Base-by-base conservation (phyloP, 1,140 invertebrate genomes). In the Eueides isabella region DNA sequence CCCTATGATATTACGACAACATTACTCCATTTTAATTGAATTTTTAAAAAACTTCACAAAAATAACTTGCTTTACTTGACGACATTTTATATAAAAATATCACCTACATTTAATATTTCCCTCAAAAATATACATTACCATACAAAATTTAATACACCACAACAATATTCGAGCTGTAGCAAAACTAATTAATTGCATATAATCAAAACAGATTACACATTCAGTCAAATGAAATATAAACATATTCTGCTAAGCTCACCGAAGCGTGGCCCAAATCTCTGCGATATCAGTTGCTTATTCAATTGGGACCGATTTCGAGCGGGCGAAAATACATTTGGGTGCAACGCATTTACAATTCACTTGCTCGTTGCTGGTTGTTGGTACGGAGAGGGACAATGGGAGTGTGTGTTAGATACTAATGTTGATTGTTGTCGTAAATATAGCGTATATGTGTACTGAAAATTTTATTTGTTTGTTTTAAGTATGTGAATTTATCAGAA, bases 221-320 rank as follows among this genome's bases (percentile, higher is more conserved):
- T 9, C 29, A 61, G 48, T 35, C 71, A 77, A 70, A 77, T 74
- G 44, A 76, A 72, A 72, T 66, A 72, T 72, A 72, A 72, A 72
- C 71, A 71, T 44, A 64, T 65, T 65, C 28, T 30, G 44, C 44
- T n/a, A 66, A 35, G 71, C 71, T 72, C 66, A 72, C 67, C 67
- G 48, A 69, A 41, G 76, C 69, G 67, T 68, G 72, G 74, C 77
- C 77, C 78, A 77, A 80, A 82, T 79, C 80, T 77, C 61, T 29
- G 28, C 83, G 74, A 85, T 83, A 85, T 85, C 82, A 85, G 82
- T 81, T 85, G 84, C 82, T 85, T 85, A 85, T 85, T 84, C 84
- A 84, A 85, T 84, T 79, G 82, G 67, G 67, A 67, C 73, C 80
- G 84, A 84, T 83, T 86, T 81, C 67, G 66, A 81, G 73, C 76